Evolutionary conservation across 2,888 invertebrate species (phyloP).

Genomic region (Apoderus coryli): DNA sequence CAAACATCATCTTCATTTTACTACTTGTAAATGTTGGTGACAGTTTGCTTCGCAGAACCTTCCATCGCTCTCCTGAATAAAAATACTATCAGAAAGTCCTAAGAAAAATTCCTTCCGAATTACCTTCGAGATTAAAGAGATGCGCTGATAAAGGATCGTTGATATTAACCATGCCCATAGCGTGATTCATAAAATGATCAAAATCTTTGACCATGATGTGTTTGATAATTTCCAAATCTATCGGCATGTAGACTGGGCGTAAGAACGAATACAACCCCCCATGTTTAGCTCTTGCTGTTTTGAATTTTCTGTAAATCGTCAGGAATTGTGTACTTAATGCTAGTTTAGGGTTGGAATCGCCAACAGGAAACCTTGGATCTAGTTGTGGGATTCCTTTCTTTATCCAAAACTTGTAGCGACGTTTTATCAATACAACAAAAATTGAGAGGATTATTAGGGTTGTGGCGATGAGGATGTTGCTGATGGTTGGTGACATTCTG

Average conservation of each 20-base stretch:
- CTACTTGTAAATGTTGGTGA: constrained; percentile 50
- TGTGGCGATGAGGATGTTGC: too few species aligned
- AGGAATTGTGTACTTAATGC: background rate
- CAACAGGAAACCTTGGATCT: constrained; percentile 4
- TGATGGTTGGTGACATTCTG: too few species aligned
- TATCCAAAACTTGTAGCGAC: constrained; percentile 7
- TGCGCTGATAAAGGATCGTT: constrained; percentile 13
- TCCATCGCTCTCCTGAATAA: constrained; percentile 10
- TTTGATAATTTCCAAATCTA: constrained; percentile 11
- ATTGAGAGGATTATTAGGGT: too few species aligned
- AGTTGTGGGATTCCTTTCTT: background rate
- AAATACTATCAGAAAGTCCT: too few species aligned
- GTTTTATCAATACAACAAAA: too few species aligned
- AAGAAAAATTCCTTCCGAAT: too few species aligned
- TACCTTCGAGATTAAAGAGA: constrained; percentile 13
- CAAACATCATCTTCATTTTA: constrained; percentile 51
- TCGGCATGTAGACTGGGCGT: constrained; percentile 6
- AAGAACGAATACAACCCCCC: constrained; percentile 9
- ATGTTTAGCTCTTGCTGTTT: background rate
- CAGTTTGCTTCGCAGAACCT: constrained; percentile 12
- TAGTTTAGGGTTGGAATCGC: background rate
- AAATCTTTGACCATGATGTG: constrained; percentile 11
- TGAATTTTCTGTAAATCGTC: constrained; percentile 1
- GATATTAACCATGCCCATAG: constrained; percentile 11
- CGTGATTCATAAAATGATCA: constrained; percentile 10